These are phyloP conservation scores for Pangasius mekongensis DNA, from an alignment of 2,797 vertebrate genomes.

Conservation along the genomic window DNA sequence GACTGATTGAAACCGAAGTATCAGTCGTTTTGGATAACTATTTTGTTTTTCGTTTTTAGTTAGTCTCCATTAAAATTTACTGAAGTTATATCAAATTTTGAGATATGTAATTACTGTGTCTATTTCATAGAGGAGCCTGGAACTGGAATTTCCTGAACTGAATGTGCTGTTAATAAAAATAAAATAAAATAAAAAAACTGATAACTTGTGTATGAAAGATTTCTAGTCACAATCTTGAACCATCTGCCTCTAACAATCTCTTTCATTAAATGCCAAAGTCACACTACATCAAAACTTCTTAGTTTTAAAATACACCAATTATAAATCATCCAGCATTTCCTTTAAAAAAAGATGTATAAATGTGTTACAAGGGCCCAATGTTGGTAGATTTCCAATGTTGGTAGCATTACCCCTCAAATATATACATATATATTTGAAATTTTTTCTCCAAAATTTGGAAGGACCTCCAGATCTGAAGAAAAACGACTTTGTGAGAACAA, in stretches of 20 bases:
- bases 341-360: neutral
- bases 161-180: neutral
- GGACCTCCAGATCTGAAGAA: conserved; percentile 48
- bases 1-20: neutral
- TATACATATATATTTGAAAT: neutral
- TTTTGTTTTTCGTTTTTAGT: neutral
- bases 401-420: neutral
- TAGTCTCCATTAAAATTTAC: neutral
- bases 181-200: neutral
- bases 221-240: neutral
- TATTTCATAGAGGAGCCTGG: neutral
- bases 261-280: neutral
- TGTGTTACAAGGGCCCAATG: conserved; percentile 5
- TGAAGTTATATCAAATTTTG: neutral
- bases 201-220: neutral
- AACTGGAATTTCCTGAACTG: neutral
- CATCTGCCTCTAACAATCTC: neutral
- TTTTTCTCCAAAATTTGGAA: conserved; percentile 45
- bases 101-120: neutral
- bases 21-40: neutral
- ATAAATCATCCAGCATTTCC: neutral
- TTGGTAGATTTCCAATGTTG: neutral
- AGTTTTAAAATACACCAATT: neutral
- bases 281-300: neutral
- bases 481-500: conserved; percentile 37